Evolutionary conservation across 2,888 invertebrate genomes (phyloP).

Genomic region (Hoplodrina ambigua): DNA sequence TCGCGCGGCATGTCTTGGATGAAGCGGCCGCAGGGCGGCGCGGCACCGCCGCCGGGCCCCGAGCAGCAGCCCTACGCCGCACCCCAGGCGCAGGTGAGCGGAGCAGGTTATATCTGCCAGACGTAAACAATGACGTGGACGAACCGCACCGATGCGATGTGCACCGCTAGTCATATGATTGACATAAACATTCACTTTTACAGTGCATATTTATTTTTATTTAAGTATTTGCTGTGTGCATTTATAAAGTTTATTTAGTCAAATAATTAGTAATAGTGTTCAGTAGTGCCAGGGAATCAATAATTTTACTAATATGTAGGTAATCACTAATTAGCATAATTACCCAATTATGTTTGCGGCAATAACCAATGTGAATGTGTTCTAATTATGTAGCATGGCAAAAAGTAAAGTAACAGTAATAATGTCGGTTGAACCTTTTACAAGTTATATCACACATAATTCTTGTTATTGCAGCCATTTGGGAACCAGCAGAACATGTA

Average conservation of each 20-base stretch:
- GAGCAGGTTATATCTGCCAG: slow-evolving; percentile 76
- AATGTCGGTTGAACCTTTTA: background rate
- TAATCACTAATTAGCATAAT: slow-evolving; percentile 35
- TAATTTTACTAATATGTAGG: slow-evolving; percentile 1
- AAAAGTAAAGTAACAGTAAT: slow-evolving; percentile 9
- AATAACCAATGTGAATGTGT: slow-evolving; percentile 14
- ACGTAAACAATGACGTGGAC: slow-evolving; percentile 88
- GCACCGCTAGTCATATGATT: slow-evolving; percentile 68
- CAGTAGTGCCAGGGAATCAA: slow-evolving; percentile 16
- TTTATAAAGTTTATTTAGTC: slow-evolving; percentile 7
- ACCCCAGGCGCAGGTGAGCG: slow-evolving; percentile 84
- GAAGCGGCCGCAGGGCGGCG: slow-evolving; percentile 81
- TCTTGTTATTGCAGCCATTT: slow-evolving; percentile 77
- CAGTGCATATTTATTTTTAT: slow-evolving; percentile 2
- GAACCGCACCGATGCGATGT: slow-evolving; percentile 55
- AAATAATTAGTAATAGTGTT: background rate
- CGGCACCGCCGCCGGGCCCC: slow-evolving; percentile 71
- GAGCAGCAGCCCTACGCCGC: slow-evolving; percentile 79
- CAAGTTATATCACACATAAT: slow-evolving; percentile 1
- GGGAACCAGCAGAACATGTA: slow-evolving; percentile 81
- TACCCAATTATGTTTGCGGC: slow-evolving; percentile 26
- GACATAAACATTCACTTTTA: slow-evolving; percentile 56
- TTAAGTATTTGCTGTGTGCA: slow-evolving; percentile 6
- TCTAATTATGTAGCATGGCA: slow-evolving; percentile 34
- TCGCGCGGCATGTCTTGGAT: slow-evolving; percentile 86